Conservation (phyloP, 2,113 vertebrate genomes). For the Strix uralensis region DNA sequence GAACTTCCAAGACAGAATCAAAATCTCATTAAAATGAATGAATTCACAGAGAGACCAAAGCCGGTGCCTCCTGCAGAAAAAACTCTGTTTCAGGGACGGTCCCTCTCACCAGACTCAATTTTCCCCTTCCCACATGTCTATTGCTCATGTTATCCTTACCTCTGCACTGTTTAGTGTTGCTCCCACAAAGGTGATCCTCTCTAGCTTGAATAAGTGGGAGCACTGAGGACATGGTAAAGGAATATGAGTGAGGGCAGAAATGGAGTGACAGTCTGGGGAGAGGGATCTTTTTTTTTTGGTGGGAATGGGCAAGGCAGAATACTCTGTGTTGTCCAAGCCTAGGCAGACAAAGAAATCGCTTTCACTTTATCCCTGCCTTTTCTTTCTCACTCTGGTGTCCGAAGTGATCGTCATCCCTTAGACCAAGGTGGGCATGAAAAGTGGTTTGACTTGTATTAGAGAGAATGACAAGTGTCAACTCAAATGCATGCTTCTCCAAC, state of each 20-base stretch:
- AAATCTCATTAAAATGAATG: neutral
- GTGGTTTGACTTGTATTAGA: neutral
- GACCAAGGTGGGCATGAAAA: neutral
- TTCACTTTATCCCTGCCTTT: neutral
- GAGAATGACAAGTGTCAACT: neutral
- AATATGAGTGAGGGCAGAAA: neutral
- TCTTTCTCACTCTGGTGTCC: neutral
- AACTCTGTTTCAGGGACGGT: neutral
- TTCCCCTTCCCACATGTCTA: neutral
- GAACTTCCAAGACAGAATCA: neutral
- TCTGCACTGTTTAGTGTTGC: neutral
- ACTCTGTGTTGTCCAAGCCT: neutral
- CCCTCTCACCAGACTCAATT: neutral
- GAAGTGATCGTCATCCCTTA: fast-evolving
- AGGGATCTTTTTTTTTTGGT: neutral
- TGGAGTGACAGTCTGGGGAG: neutral
- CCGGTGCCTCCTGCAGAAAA: neutral
- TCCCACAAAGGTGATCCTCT: neutral
- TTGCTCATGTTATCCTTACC: neutral
- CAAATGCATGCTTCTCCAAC: neutral
- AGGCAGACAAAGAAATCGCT: neutral
- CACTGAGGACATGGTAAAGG: neutral
- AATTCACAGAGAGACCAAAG: neutral
- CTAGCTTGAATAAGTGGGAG: neutral
- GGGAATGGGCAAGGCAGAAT: neutral